Evolutionary conservation across 2,888 invertebrate species (phyloP), one percentile per base, ranked within the genome.

Genomic region (Agonopterix alstromeriana): DNA sequence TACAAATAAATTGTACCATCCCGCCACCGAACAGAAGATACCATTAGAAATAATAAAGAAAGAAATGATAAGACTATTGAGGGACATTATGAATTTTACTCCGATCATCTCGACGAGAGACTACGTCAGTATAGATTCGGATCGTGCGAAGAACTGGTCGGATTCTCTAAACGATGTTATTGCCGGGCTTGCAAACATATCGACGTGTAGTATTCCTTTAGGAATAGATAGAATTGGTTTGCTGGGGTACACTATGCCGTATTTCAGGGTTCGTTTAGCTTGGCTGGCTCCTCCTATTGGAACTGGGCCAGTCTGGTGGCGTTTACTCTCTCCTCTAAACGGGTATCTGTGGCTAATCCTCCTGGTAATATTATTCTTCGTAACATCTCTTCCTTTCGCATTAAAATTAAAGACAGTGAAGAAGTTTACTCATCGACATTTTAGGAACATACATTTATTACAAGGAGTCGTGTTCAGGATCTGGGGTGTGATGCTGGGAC

Each of bases 401-500:
- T 57, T 76, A 43, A 75, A 74, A 50, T 54, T 73, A n/a, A 61
- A 60, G 27, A 58, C 58, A 0, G 54, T 73, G 1, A 77, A 70
- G 40, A 61, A 51, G 17, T 79, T 79, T 53, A 73, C 73, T 35
- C 50, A 53, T n/a, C 60, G 54, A 9, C 53, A 78, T 56, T 77
- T 82, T 45, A 77, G 54, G 47, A 71, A 74, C 8, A 65, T 72
- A 11, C 56, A 70, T 35, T 74, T 67, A 50, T 51, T 81, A 35
- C 67, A 67, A 14, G 66, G 73, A 0, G 68, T 74, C 3, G 63
- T 70, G 2, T 69, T 84, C 12, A 66, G 76, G 46, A 70, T 72
- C 14, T 83, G 83, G 82, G 81, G 77, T 27, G 67, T 82, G 2
- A 56, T 82, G 61, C 56, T 81, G 46, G 82, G 82, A 0, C 83